Evolutionary conservation across 2,113 vertebrate species (phyloP).

Genomic region (Brienomyrus brachyistius): DNA sequence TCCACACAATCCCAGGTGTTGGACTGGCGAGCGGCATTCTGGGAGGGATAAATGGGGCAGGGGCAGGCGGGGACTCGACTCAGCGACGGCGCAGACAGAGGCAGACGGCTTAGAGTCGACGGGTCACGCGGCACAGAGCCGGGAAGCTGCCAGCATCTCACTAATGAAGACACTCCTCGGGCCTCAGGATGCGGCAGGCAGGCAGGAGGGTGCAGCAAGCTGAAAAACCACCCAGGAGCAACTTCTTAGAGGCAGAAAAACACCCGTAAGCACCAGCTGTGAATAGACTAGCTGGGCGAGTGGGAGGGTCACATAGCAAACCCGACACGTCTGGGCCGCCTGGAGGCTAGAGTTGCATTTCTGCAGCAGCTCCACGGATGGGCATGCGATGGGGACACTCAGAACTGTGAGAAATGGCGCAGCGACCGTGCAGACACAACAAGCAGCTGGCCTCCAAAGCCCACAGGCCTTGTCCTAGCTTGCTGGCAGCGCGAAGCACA

Average conservation of each 20-base stretch:
- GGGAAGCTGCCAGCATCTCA: neutral
- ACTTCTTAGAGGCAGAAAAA: neutral
- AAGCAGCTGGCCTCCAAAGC: neutral
- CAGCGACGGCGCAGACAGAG: neutral
- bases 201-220: neutral
- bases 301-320: neutral
- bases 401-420: too few species aligned
- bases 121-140: neutral
- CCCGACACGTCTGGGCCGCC: neutral
- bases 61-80: neutral
- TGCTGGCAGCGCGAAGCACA: neutral
- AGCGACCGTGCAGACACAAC: too few species aligned
- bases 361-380: too few species aligned
- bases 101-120: too few species aligned
- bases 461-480: neutral
- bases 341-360: neutral
- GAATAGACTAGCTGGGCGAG: neutral
- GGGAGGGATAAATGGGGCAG: neutral
- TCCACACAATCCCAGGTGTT: neutral
- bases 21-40: neutral
- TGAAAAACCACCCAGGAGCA: neutral
- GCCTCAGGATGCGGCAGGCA: neutral
- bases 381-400: neutral
- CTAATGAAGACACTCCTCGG: neutral
- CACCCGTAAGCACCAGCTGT: neutral